Base-by-base conservation (phyloP, 2,113 vertebrate species). In the Tragelaphus scriptus region DNA sequence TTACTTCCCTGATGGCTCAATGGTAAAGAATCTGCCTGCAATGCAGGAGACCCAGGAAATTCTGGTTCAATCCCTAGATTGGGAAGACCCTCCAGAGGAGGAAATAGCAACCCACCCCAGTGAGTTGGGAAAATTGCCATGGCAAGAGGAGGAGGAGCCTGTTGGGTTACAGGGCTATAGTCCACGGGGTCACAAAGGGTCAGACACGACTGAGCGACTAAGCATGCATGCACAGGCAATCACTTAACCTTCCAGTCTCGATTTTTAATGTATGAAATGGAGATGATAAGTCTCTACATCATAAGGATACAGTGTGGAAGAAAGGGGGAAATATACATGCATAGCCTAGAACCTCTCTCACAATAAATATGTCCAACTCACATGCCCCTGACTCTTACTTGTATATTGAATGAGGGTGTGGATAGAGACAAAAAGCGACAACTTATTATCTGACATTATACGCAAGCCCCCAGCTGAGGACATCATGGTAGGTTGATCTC, bases 121-220 rank as follows among this genome's bases (percentile, higher is more conserved):
- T 26, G 6, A 21, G 68, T 13, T 75, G 21, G 21, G 7, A 44
- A 26, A 77, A 44, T 15, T 77, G 21, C 71, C 40, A 44, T 77
- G 71, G 71, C 2, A 44, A 77, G 23, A 77, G 71, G 40, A 77
- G 7, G 40, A 44, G 40, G 40, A 44, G 36, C 71, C 36, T 77
- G 36, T 13, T 1, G 0, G 23, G 23, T 77, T 26, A 26, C 23
- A 44, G 71, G 36, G 15, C 23, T 32, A 44, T 6, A 44, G 40
- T 15, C 71, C 71, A 44, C 14, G 23, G 36, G 40, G 40, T 44
- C 40, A 44, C 40, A 26, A 77, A 44, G 11, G 40, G 40, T 44
- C 40, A 26, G 23, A 44, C 71, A 26, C 0, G 0, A 26, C 40
- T 14, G 40, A 77, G 40, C 1, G 0, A 26, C 6, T 14, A 15